These are phyloP conservation scores for Rhopalosiphum nymphaeae DNA, from an alignment of 2,888 invertebrate genomes.

Conservation along the genomic window DNA sequence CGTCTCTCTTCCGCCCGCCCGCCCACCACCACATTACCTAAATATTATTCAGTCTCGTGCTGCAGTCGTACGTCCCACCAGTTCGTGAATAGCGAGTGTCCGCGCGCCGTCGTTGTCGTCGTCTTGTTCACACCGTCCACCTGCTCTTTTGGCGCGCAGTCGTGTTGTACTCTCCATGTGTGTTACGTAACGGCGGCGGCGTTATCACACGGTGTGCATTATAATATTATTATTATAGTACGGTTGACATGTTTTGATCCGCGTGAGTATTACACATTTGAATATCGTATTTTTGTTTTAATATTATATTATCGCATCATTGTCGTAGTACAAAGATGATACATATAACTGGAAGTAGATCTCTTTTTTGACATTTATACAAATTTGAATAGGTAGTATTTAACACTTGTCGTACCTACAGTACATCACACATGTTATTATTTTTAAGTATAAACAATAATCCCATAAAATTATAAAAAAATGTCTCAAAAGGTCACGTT, in stretches of 20 bases:
- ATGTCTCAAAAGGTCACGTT: neutral
- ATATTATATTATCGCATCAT: neutral
- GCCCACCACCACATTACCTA: neutral
- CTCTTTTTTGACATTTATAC: neutral
- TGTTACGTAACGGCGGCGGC: neutral
- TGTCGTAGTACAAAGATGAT: neutral
- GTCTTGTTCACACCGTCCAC: neutral
- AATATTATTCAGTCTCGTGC: neutral
- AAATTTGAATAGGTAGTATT: neutral
- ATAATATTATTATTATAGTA: neutral
- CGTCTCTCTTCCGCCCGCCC: neutral
- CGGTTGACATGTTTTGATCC: neutral
- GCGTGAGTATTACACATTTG: neutral
- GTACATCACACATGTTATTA: neutral
- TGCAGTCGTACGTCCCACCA: conserved; percentile 1
- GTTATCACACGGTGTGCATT: neutral
- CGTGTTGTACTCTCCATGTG: conserved; percentile 5
- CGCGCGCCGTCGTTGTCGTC: neutral
- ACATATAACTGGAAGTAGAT: neutral
- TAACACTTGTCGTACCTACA: neutral
- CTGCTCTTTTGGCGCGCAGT: conserved; percentile 29
- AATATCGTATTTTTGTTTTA: neutral
- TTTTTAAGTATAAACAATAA: neutral
- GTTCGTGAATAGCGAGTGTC: neutral
- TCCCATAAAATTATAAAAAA: neutral